Evolutionary conservation across 2,797 vertebrate species (phyloP), one percentile per base, ranked within the genome.

Genomic region (Sternotherus odoratus): DNA sequence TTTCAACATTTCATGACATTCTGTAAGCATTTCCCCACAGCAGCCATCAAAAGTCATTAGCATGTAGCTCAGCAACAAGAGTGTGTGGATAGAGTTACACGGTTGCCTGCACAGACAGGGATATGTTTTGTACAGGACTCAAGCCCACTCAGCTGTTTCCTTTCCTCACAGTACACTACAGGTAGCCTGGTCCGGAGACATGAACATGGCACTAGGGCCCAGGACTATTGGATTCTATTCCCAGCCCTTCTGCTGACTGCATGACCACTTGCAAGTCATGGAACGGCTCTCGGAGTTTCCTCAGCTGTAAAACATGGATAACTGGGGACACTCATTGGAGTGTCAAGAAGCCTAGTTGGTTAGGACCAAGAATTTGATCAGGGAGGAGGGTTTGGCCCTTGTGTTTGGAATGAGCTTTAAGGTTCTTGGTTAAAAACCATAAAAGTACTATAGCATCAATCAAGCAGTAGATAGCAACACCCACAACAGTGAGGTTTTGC

Each of bases 1-100:
- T 26, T 79, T 75, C 92, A 94, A 69, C 77, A 60, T 79, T 74
- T 90, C 82, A 86, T 79, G 56, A 36, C 88, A 6, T 9, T 15
- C 85, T 79, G 89, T 75, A 60, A 54, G 23, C 21, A 74, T 74
- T 85, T 69, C 92, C 81, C 17, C 12, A 30, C 56, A 6, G 13
- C n/a, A 57, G 75, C 48, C 92, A 30, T 78, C 51, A 74, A 48
- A 78, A 90, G 89, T 89, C 84, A 0, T 21, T 3, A 4, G 74
- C 3, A 33, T 43, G 88, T 79, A 95, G 84, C 56, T 82, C 83
- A 95, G 93, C 93, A 95, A 96, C 89, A 87, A 92, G 96, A 94
- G 86, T 28, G 69, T 0, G 3, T 5, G 33, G 5, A n/a, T 7
- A 21, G 6, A 2, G 19, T 11, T 69, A 69, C 30, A 2, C 33